These are phyloP conservation scores for Pherbina coryleti DNA, from an alignment of 2,888 invertebrate species.

Conservation along the genomic window DNA sequence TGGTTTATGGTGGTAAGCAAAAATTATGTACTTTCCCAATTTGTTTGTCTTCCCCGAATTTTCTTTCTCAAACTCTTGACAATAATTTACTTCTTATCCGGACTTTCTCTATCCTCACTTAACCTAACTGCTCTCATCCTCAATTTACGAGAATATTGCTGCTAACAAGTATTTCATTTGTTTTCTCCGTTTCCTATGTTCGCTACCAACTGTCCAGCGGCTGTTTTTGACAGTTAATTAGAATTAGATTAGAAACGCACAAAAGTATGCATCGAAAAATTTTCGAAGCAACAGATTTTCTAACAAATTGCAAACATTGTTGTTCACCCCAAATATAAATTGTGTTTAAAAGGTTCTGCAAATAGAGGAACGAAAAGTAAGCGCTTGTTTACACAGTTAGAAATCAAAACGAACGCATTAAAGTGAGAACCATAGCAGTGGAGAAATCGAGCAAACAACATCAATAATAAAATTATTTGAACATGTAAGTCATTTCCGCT, in stretches of 20 bases:
- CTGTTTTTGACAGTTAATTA: slow-evolving; percentile 56
- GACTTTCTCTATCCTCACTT: too few relatives aligned
- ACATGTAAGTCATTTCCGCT: slow-evolving; percentile 13
- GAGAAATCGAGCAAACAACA: not conserved
- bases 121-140: too few relatives aligned
- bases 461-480: slow-evolving; percentile 22
- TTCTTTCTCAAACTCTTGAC: too few relatives aligned
- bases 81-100: too few relatives aligned
- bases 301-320: not conserved
- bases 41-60: too few relatives aligned
- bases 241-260: slow-evolving; percentile 54
- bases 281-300: too few relatives aligned
- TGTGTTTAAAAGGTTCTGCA: not conserved
- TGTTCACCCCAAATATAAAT: not conserved
- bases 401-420: not conserved
- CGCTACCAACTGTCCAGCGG: not conserved
- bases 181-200: too few relatives aligned
- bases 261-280: not conserved
- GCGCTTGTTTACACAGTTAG: not conserved
- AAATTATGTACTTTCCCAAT: too few relatives aligned
- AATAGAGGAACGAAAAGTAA: not conserved
- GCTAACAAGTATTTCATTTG: too few relatives aligned
- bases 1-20: too few relatives aligned
- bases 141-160: too few relatives aligned
- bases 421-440: not conserved